These are phyloP conservation scores for Pseudois nayaur DNA, from an alignment of 2,113 vertebrate species.

Conservation along the genomic window DNA sequence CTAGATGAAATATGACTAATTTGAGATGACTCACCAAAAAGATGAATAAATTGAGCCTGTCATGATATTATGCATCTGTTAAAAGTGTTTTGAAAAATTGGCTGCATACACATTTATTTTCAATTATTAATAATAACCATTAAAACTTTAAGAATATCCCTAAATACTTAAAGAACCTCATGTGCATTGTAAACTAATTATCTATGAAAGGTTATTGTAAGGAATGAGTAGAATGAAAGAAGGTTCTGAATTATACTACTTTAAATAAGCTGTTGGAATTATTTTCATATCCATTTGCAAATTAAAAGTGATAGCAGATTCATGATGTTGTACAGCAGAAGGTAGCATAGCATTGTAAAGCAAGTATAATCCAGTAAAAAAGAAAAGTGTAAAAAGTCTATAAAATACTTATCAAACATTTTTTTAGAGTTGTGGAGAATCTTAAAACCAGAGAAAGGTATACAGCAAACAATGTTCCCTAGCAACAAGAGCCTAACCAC, in stretches of 20 bases:
- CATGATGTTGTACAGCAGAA: neutral
- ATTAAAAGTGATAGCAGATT: neutral
- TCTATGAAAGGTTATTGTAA: neutral
- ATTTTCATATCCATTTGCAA: neutral
- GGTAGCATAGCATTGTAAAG: neutral
- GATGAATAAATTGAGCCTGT: neutral
- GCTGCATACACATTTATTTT: neutral
- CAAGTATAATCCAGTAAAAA: neutral
- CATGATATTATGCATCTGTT: neutral
- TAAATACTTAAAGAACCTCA: neutral
- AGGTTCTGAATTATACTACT: neutral
- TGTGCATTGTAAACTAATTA: neutral
- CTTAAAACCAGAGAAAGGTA: neutral
- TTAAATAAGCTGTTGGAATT: neutral
- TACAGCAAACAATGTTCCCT: neutral
- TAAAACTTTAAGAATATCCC: neutral
- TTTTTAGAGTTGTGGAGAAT: neutral
- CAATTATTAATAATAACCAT: neutral
- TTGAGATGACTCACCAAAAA: constrained; percentile 10
- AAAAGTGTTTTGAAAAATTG: neutral
- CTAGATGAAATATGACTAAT: constrained; percentile 3
- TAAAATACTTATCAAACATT: neutral
- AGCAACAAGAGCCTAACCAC: neutral
- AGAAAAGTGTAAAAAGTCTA: neutral
- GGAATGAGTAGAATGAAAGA: neutral